phyloP scores from a whole-genome alignment of 2,888 invertebrate genomes.

The Branchellion lobata region DNA sequence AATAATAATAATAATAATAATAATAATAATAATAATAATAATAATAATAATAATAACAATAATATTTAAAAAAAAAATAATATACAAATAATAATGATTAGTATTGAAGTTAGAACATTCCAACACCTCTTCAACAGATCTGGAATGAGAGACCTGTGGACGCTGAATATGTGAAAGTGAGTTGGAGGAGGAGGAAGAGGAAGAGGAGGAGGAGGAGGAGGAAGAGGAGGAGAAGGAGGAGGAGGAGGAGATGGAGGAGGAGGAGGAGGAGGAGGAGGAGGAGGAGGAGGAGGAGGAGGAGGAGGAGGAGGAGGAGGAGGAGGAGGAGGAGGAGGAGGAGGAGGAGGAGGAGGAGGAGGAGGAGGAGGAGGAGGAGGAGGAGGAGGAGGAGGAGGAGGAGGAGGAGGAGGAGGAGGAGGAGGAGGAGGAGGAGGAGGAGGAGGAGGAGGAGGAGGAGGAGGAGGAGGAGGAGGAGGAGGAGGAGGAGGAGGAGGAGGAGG shows the following conservation, averaged over 20 bases:
- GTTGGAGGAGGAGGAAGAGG: no score
- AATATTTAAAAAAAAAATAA: no score
- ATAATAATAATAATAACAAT: no score
- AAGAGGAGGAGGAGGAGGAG: not conserved
- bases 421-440: not conserved
- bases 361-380: not conserved
- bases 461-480: not conserved
- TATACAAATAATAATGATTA: no score
- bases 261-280: not conserved
- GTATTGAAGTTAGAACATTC: no score
- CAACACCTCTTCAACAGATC: slow-evolving; percentile 52
- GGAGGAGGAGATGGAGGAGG: slow-evolving; percentile 2
- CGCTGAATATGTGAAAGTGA: slow-evolving; percentile 37
- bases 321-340: not conserved
- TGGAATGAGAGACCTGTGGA: slow-evolving; percentile 57
- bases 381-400: no score
- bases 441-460: not conserved
- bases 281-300: not conserved
- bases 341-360: not conserved
- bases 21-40: no score
- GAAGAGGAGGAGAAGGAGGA: not conserved
- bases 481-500: slow-evolving; percentile 4
- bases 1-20: no score
- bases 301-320: not conserved
- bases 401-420: not conserved